Conservation (phyloP, 1,140 invertebrate species). For the Pentalonia nigronervosa region DNA sequence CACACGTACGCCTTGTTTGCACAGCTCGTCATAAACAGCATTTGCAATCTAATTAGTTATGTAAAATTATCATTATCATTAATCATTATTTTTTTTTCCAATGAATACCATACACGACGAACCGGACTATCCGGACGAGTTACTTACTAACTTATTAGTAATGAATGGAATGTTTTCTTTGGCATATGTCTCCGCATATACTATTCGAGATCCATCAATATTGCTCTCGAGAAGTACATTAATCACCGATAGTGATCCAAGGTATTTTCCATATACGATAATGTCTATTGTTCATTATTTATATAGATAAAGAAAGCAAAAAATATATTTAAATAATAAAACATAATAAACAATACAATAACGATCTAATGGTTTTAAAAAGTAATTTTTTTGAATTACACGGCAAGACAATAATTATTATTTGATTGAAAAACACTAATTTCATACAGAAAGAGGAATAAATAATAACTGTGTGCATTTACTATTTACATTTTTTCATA, state of each 20-base stretch:
- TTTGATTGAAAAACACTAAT: neutral
- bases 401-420: neutral
- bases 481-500: neutral
- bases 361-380: neutral
- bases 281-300: neutral
- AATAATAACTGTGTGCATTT: neutral
- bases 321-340: no score
- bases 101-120: neutral
- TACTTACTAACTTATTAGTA: neutral
- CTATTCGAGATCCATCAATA: neutral
- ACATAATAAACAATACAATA: neutral
- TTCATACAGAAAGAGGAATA: neutral
- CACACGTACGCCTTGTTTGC: neutral
- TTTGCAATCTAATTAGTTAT: neutral
- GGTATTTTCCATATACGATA: slow-evolving; percentile 21
- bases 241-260: slow-evolving; percentile 24
- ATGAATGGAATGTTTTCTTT: neutral
- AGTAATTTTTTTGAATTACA: neutral
- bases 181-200: neutral
- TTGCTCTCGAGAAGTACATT: slow-evolving; percentile 8
- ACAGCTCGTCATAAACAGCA: neutral
- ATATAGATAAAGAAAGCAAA: neutral
- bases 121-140: neutral
- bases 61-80: neutral
- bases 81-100: neutral